Evolutionary conservation across 1,140 invertebrate genomes (phyloP), one percentile per base, ranked within the genome.

Genomic region (Helicorthomorpha holstii): DNA sequence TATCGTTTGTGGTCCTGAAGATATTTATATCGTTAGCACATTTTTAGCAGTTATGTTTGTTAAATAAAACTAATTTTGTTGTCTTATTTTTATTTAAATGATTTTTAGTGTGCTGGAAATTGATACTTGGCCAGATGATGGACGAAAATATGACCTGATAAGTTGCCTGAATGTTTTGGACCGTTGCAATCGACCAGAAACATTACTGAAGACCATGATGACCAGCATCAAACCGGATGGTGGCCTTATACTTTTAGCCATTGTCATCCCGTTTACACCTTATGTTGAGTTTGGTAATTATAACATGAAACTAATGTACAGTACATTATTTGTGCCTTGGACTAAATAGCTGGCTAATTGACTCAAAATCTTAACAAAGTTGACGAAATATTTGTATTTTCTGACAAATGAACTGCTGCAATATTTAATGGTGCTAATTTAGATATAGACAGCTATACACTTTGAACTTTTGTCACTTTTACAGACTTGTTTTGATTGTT

Each of bases 111-210:
- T 92, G 2, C 65, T 92, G 21, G 82, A 85, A 52, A 74, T 82
- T 1, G 77, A 85, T 23, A 67, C 72, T 2, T 93, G 89, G 89
- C 60, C 66, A n/a, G 58, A 67, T 1, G 64, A 70, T 22, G 66
- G 73, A 27, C 57, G 61, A 0, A 68, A 69, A 27, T 93, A 80
- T 69, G 80, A 89, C 60, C 75, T 90, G 42, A 81, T 94, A 49
- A 77, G 81, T 49, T 91, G 86, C 66, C 66, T 95, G 26, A 96
- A 95, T 68, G 70, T 96, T 3, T 68, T 96, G 53, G 91, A 96
- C 68, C 75, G 91, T 49, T 93, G 89, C 71, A 81, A 82, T 62
- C 73, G 73, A 49, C 90, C 91, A 1, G 63, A 81, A 24, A 75
- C 73, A 24, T 72, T 96, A 56, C 69, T 95, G 27, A 67, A 71